A percentile compares a stretch with the other conserved stretches of the same genome.
Conservation (phyloP, 1,140 invertebrate genomes). For the Sycophaga agraensis region DNA sequence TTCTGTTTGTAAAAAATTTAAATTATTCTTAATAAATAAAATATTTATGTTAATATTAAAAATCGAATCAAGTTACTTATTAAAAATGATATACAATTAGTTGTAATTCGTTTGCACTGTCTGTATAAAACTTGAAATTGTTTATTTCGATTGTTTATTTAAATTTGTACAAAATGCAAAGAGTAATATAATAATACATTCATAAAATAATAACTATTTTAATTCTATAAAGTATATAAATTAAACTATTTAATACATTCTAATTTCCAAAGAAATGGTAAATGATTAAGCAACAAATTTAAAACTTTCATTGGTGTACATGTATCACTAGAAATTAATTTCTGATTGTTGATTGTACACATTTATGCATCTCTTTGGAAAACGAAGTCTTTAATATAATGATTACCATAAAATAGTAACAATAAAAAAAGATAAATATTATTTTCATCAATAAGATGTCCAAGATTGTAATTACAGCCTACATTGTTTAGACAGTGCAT, state of each 20-base stretch:
- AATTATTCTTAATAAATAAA: constrained; percentile 6
- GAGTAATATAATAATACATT: constrained; percentile 24
- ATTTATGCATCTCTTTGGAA: constrained; percentile 28
- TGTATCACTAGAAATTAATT: background rate
- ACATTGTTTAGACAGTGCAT: constrained; percentile 12
- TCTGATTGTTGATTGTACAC: background rate
- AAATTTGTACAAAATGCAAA: constrained; percentile 29
- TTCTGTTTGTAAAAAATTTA: constrained; percentile 3
- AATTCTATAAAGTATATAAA: constrained; percentile 23
- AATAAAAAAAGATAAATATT: constrained; percentile 17
- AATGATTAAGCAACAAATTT: constrained; percentile 7
- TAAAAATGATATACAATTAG: no score
- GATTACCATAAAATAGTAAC: constrained; percentile 15
- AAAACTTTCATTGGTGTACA: no score
- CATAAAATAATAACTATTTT: constrained; percentile 25
- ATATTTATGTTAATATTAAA: constrained; percentile 11
- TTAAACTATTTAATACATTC: constrained; percentile 10
- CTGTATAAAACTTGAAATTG: background rate
- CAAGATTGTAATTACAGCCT: constrained; percentile 2
- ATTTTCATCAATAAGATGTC: constrained; percentile 10
- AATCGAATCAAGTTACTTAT: constrained; percentile 18
- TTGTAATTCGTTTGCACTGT: no score
- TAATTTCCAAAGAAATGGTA: constrained; percentile 25
- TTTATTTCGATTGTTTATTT: constrained; percentile 18
- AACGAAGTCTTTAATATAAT: constrained; percentile 17